These are phyloP conservation scores for Gallinago undulata DNA, from an alignment of 2,113 vertebrate species.

Conservation along the genomic window DNA sequence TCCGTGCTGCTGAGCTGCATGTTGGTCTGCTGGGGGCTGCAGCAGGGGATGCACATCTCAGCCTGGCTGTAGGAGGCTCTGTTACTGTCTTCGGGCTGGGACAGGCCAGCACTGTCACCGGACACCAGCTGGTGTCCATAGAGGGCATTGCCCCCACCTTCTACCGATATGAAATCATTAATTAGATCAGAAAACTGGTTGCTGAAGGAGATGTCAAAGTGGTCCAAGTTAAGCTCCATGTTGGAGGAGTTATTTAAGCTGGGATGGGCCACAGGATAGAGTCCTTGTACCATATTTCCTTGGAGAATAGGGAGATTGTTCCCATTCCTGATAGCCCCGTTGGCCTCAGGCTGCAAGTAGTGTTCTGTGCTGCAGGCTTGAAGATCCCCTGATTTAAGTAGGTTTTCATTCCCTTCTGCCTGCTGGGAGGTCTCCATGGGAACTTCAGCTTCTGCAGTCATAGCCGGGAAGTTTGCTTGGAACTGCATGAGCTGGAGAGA, in stretches of 20 bases:
- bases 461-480: conserved; percentile 88
- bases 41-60: conserved; percentile 95
- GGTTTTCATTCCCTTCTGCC: conserved; percentile 81
- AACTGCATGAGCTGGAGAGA: conserved; percentile 97
- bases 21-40: conserved; percentile 89
- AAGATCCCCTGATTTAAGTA: conserved; percentile 91
- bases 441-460: conserved; percentile 84
- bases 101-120: conserved; percentile 78
- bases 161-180: conserved; percentile 98
- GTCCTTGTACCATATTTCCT: conserved; percentile 91
- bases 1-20: conserved; percentile 78
- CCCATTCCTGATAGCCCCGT: conserved; percentile 80
- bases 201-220: conserved; percentile 99
- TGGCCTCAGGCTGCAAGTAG: conserved; percentile 87
- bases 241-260: conserved; percentile 78
- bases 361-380: conserved; percentile 89
- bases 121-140: conserved; percentile 95
- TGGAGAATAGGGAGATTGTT: conserved; percentile 88
- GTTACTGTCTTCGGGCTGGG: conserved; percentile 81
- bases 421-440: conserved; percentile 82
- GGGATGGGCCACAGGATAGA: conserved; percentile 90
- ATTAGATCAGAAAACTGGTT: conserved; percentile 99
- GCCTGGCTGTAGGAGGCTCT: conserved; percentile 86
- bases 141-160: conserved; percentile 85
- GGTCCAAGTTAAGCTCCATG: conserved; percentile 99